Conservation (phyloP, 2,113 vertebrate species). For the Aleadryas rufinucha region DNA sequence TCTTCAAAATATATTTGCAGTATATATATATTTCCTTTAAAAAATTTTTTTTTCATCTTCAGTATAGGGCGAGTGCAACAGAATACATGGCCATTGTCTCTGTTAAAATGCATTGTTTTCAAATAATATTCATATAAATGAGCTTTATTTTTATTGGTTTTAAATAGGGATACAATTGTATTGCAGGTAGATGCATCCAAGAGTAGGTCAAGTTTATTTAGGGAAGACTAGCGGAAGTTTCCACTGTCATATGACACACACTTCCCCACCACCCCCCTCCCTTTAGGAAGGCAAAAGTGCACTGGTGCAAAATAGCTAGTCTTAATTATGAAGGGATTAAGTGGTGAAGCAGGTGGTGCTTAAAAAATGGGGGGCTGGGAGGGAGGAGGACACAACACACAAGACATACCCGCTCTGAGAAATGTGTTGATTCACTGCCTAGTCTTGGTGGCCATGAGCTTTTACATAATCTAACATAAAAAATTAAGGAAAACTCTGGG, state of each 20-base stretch:
- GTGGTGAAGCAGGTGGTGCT: neutral
- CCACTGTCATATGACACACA: neutral
- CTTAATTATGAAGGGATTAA: neutral
- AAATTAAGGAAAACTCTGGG: neutral
- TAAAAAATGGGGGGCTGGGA: neutral
- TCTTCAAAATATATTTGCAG: neutral
- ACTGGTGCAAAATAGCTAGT: neutral
- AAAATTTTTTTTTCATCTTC: neutral
- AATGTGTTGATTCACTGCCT: neutral
- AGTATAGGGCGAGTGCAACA: neutral
- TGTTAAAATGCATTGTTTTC: neutral
- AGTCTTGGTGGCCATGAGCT: neutral
- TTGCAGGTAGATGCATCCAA: neutral
- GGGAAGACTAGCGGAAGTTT: neutral
- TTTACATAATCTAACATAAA: neutral
- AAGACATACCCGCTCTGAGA: neutral
- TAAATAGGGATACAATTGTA: neutral
- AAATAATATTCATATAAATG: neutral
- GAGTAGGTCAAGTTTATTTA: neutral
- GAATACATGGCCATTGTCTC: neutral
- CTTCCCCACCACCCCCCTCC: neutral
- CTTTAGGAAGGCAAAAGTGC: neutral
- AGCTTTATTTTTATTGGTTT: neutral
- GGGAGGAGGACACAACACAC: neutral
- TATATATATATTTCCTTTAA: neutral